A percentile compares a stretch with the other conserved stretches of the same genome.
Evolutionary conservation across 2,113 vertebrate species (phyloP).

Genomic region (Chloroceryle aenea): DNA sequence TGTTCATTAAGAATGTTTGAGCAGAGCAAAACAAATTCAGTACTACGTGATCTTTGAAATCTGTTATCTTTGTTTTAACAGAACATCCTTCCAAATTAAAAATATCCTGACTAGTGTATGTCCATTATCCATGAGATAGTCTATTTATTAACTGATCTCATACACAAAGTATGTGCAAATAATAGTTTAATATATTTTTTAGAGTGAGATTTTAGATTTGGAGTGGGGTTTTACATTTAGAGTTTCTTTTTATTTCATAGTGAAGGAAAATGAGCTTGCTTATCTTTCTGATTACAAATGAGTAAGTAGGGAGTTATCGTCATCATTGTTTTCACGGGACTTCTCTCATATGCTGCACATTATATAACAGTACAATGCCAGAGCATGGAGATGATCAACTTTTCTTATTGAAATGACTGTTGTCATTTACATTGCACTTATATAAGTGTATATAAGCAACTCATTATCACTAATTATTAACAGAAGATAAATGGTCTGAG

Average conservation of each 20-base stretch:
- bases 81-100: slow-evolving; percentile 19
- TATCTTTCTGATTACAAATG: not conserved
- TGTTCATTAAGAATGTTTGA: not conserved
- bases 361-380: not conserved
- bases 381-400: not conserved
- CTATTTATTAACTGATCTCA: not conserved
- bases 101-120: not conserved
- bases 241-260: not conserved
- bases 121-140: not conserved
- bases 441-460: not conserved
- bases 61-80: slow-evolving; percentile 43
- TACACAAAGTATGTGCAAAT: not conserved
- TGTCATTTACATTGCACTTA: not conserved
- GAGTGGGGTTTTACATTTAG: not conserved
- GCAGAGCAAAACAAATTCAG: not conserved
- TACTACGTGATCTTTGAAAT: not conserved
- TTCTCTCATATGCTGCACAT: not conserved
- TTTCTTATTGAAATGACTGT: not conserved
- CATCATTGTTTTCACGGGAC: not conserved
- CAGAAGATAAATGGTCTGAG: not conserved
- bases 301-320: not conserved
- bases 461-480: not conserved
- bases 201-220: not conserved
- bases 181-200: not conserved
- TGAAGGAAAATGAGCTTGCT: not conserved